Evolutionary conservation across 2,888 invertebrate genomes (phyloP), one percentile per base, ranked within the genome.

Genomic region (Dryomyza anilis): DNA sequence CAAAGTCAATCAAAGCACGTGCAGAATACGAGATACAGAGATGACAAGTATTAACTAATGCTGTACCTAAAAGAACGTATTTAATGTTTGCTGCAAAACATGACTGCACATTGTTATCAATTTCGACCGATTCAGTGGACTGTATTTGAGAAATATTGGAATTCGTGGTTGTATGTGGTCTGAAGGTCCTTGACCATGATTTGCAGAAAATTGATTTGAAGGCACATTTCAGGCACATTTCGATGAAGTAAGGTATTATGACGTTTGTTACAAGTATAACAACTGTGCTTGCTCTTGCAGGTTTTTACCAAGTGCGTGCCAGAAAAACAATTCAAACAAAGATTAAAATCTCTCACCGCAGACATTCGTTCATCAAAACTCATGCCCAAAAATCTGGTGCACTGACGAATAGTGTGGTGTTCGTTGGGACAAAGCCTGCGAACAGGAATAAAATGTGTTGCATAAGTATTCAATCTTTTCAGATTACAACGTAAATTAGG

Each of bases 181-280:
- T n/a, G n/a, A n/a, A n/a, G n/a, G n/a, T n/a, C n/a, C n/a, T n/a
- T n/a, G n/a, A n/a, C n/a, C n/a, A n/a, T n/a, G n/a, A n/a, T n/a
- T n/a, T 12, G 25, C 27, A 23, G 56, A 57, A 57, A 21, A 19
- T 36, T 19, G 29, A 56, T 57, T 21, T 30, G 33, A 12, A 45
- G n/a, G n/a, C 16, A 19, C n/a, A 25, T 48, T 23, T 48, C 39
- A 12, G 19, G 3, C 1, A 59, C 58, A 7, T 23, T 56, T n/a
- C n/a, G n/a, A 19, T 67, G 64, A 19, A 62, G 53, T 12, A 64
- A 30, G 3, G 67, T 67, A 19, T 67, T 60, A 23, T 57, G 66
- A 0, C 66, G 33, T 23, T 45, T 63, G 3, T 43, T 12, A 16
- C 63, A 66, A 14, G 27, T 33, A 5, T 29, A 64, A 12, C 61